These are phyloP conservation scores for Melanogrammus aeglefinus DNA, from an alignment of 2,797 vertebrate species.

Conservation along the genomic window DNA sequence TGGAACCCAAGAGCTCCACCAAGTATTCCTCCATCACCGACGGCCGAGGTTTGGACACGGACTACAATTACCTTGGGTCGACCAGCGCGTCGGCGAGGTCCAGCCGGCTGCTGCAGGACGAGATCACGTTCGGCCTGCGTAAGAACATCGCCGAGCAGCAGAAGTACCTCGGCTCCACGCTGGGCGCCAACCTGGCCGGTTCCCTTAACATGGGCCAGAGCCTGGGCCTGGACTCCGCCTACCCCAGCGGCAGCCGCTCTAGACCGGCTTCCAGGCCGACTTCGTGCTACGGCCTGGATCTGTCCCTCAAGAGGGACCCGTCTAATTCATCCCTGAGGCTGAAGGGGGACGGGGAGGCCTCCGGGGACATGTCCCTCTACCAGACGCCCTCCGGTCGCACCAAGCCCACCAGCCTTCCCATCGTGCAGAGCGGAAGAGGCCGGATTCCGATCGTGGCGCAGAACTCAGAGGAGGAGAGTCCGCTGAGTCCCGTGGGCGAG, in stretches of 20 bases:
- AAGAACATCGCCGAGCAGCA: constrained; percentile 98
- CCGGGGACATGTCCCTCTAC: constrained; percentile 81
- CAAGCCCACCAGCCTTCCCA: constrained; percentile 95
- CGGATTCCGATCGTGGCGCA: constrained; percentile 96
- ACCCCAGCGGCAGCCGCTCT: constrained; percentile 91
- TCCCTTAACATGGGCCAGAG: constrained; percentile 84
- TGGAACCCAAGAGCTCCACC: constrained; percentile 87
- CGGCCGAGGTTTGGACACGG: constrained; percentile 87
- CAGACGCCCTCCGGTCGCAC: constrained; percentile 88
- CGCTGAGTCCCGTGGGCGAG: constrained; percentile 95
- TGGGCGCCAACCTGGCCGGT: constrained; percentile 84
- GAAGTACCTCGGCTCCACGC: constrained; percentile 87
- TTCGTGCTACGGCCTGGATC: constrained; percentile 94
- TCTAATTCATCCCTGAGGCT: constrained; percentile 94
- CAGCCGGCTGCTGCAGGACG: constrained; percentile 92
- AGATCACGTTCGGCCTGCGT: constrained; percentile 93
- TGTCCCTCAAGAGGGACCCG: constrained; percentile 94
- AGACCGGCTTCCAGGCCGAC: constrained; percentile 94
- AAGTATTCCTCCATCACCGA: constrained; percentile 95
- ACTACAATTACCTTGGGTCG: constrained; percentile 90
- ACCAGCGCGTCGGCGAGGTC: constrained; percentile 85
- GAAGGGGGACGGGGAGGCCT: constrained; percentile 87
- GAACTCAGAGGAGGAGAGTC: constrained; percentile 99
- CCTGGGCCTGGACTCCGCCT: constrained; percentile 81
- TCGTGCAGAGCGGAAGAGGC: constrained; percentile 92